Conservation (phyloP, 2,797 vertebrate species). For the Propithecus deckenii region DNA sequence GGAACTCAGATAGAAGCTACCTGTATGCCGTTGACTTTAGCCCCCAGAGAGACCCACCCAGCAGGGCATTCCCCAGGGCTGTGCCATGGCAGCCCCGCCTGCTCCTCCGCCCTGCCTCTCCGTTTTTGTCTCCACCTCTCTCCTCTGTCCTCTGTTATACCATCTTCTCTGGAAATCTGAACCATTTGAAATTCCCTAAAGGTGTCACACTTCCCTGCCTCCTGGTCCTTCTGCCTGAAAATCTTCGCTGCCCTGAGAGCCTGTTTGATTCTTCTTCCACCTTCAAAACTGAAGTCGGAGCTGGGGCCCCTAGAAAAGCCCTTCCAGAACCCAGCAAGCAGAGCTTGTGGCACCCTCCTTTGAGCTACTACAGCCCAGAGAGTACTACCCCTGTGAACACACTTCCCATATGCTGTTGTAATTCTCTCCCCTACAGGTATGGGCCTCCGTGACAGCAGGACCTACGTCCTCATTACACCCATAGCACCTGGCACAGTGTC, state of each 20-base stretch:
- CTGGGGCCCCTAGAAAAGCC: neutral
- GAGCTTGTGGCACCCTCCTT: neutral
- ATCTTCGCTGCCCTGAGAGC: neutral
- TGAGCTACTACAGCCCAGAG: neutral
- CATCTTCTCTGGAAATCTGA: neutral
- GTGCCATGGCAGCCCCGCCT: neutral
- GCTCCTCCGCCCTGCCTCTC: neutral
- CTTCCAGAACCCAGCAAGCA: neutral
- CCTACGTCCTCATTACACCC: neutral
- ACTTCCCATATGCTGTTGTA: neutral
- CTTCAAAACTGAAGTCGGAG: neutral
- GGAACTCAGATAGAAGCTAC: neutral
- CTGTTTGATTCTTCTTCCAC: neutral
- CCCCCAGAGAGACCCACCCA: neutral
- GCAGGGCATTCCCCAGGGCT: too few species aligned
- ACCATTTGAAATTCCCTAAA: neutral
- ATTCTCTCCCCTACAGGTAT: neutral
- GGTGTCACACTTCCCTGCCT: neutral
- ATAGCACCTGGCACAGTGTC: neutral
- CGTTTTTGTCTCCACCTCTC: neutral
- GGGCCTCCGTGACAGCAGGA: neutral
- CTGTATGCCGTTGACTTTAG: neutral
- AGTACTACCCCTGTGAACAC: neutral
- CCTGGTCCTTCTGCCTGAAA: neutral
- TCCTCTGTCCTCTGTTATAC: neutral